A percentile compares a stretch with the other conserved stretches of the same genome.
Evolutionary conservation across 2,113 vertebrate species (phyloP).

Genomic region (Eudyptes chrysolophus): DNA sequence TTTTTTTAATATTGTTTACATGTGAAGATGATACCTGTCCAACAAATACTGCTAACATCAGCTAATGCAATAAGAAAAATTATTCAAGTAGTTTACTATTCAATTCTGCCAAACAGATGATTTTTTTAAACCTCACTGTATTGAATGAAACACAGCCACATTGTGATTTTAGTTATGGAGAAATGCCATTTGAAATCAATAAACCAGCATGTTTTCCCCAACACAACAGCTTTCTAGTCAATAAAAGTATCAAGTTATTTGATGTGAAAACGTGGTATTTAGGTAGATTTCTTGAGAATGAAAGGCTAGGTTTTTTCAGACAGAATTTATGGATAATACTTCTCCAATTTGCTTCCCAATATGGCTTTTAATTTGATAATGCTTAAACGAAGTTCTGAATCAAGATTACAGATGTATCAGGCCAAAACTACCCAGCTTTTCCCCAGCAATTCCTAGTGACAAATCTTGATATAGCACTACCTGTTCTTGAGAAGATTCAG

Average conservation of each 20-base stretch:
- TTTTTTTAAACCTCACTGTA: slow-evolving; percentile 37
- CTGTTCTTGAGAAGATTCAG: not conserved
- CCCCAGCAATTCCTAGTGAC: not conserved
- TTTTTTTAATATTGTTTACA: not conserved
- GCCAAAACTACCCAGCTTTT: not conserved
- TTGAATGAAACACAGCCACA: not conserved
- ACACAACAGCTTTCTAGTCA: slow-evolving; percentile 19
- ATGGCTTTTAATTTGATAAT: slow-evolving; percentile 1
- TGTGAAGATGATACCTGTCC: not conserved
- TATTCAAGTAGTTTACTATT: not conserved
- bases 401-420: not conserved
- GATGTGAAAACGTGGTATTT: slow-evolving; percentile 31
- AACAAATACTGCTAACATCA: not conserved
- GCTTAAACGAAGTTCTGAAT: not conserved
- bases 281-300: slow-evolving; percentile 21
- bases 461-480: not conserved
- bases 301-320: not conserved
- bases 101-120: not conserved
- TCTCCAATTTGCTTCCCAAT: not conserved
- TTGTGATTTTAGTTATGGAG: slow-evolving; percentile 33
- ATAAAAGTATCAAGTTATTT: slow-evolving; percentile 31
- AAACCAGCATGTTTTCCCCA: slow-evolving; percentile 25
- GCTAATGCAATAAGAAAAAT: not conserved
- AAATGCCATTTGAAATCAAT: slow-evolving; percentile 31
- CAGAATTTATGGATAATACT: not conserved